Evolutionary conservation across 1,140 invertebrate species (phyloP).

Genomic region (Leptinotarsa undecemlineata): DNA sequence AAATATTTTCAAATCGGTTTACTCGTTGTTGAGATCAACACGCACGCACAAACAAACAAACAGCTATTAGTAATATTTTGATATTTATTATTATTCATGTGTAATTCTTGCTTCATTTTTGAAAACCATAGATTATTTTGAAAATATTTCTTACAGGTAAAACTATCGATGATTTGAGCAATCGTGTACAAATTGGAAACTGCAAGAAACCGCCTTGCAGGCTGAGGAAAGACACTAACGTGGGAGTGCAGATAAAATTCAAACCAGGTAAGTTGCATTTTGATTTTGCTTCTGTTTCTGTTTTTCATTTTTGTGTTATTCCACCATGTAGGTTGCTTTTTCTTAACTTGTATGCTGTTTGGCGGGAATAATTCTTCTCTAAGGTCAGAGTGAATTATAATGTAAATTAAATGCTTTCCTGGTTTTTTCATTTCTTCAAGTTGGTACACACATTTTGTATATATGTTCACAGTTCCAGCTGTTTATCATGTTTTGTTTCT

Average conservation of each 20-base stretch:
- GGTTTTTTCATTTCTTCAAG: too few species aligned
- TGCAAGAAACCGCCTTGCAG: slow-evolving; percentile 68
- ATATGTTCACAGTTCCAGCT: too few species aligned
- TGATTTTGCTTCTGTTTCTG: too few species aligned
- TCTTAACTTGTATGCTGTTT: too few species aligned
- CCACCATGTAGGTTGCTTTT: too few species aligned
- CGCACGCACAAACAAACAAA: slow-evolving; percentile 33
- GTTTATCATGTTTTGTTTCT: too few species aligned
- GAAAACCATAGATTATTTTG: background rate
- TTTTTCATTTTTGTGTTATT: too few species aligned
- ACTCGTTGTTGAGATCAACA: slow-evolving; percentile 43
- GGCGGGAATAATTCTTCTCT: too few species aligned
- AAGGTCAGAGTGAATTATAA: too few species aligned
- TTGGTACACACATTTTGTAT: too few species aligned
- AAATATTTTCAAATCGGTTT: slow-evolving; percentile 27
- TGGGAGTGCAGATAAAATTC: slow-evolving; percentile 62
- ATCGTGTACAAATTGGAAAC: slow-evolving; percentile 59
- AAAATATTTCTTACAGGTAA: slow-evolving; percentile 35
- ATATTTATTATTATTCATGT: slow-evolving; percentile 40
- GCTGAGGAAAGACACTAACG: slow-evolving; percentile 63
- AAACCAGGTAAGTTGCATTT: slow-evolving; percentile 57
- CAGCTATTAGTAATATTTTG: slow-evolving; percentile 26
- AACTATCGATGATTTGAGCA: slow-evolving; percentile 42
- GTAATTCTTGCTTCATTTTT: slow-evolving; percentile 12
- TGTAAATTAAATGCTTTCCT: too few species aligned